Base-by-base conservation (phyloP, 2,113 vertebrate genomes). In the Pseudorhombus dupliciocellatus region DNA sequence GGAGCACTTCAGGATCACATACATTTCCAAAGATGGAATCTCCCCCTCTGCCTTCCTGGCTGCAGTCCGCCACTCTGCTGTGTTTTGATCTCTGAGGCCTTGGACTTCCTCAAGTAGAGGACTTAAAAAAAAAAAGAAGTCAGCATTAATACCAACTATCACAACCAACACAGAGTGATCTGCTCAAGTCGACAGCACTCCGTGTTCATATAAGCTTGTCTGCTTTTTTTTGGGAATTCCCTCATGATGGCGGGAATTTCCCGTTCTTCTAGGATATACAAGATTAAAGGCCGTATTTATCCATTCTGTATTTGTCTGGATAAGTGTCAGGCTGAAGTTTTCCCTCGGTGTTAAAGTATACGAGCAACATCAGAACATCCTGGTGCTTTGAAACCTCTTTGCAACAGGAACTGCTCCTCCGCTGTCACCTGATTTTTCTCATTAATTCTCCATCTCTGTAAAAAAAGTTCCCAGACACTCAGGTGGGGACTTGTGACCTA, bases 211-310 rank as follows among this genome's bases (percentile, higher is more conserved):
- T 58, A 67, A 71, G 72, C 53, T 10, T 53, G 74, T 80, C 55
- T 84, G 77, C 37, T 53, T 54, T 44, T 66, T 46, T 81, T 90
- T 56, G 91, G 93, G 91, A 93, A 89, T 92, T 93, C 88, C 93
- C 93, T 88, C 5, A 2, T 34, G 54, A 84, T 67, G 70, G 79
- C 42, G 91, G 93, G 92, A 92, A 94, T 89, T 92, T 93, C 93
- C 93, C 91, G 66, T 91, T 90, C 84, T 91, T 91, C 87, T 89
- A 77, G 87, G 87, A 91, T 89, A 84, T 75, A 84, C 64, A 77
- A 88, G 88, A 93, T 93, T 92, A 92, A 90, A 91, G 90, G 84
- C 80, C 22, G 34, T 30, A 72, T 86, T 69, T 87, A 87, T 90
- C 83, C 70, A 44, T 87, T 79, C 78, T 83, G 68, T 77, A 22